A percentile compares a stretch with the other conserved stretches of the same genome.
Evolutionary conservation across 1,140 invertebrate genomes (phyloP).

Genomic region (Procambarus clarkii): DNA sequence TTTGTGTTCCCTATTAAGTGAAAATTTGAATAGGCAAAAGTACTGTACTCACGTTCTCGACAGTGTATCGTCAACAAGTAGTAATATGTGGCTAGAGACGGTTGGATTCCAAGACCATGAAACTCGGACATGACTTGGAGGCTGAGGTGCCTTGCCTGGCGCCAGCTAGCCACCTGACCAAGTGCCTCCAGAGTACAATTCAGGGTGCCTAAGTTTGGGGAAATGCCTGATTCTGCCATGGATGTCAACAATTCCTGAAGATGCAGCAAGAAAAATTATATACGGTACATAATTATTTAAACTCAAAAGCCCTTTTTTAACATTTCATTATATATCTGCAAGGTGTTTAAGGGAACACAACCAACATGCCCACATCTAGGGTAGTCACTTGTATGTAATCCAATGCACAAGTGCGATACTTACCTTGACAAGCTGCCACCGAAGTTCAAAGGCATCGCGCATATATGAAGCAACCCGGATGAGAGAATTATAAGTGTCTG

Average conservation of each 20-base stretch:
- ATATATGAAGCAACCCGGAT: slow-evolving; percentile 80
- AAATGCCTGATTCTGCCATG: slow-evolving; percentile 80
- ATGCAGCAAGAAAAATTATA: slow-evolving; percentile 14
- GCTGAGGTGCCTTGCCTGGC: slow-evolving; percentile 75
- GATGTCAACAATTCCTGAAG: slow-evolving; percentile 78
- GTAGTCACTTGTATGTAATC: background rate
- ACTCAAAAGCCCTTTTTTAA: too few species aligned
- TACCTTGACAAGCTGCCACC: slow-evolving; percentile 80
- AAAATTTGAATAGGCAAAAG: slow-evolving; percentile 55
- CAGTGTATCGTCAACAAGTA: slow-evolving; percentile 83
- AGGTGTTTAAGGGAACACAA: too few species aligned
- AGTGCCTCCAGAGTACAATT: slow-evolving; percentile 82
- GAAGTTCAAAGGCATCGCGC: slow-evolving; percentile 80
- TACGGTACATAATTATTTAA: too few species aligned
- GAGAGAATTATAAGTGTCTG: slow-evolving; percentile 84
- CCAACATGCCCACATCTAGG: too few species aligned
- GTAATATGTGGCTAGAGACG: slow-evolving; percentile 85
- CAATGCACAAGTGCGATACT: slow-evolving; percentile 25
- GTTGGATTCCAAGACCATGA: slow-evolving; percentile 82
- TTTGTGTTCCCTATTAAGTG: too few species aligned
- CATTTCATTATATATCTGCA: too few species aligned
- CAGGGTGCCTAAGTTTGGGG: slow-evolving; percentile 85
- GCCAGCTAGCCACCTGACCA: slow-evolving; percentile 77
- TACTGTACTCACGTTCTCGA: slow-evolving; percentile 81
- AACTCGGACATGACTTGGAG: slow-evolving; percentile 83